Base-by-base conservation (phyloP, 2,113 vertebrate genomes). In the Microtus richardsoni region DNA sequence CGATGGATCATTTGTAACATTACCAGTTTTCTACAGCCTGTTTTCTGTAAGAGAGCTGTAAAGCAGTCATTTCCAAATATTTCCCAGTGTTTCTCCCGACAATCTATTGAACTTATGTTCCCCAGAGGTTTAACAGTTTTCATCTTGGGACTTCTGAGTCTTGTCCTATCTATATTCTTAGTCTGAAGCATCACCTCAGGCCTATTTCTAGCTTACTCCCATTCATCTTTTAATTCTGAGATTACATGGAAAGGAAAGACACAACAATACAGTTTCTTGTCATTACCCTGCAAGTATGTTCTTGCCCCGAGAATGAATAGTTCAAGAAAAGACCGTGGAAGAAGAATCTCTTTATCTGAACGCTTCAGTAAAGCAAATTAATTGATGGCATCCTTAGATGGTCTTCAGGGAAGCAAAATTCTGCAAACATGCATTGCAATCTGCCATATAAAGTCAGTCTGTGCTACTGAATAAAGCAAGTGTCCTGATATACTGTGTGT, bases 351-450 rank as follows among this genome's bases (percentile, higher is more conserved):
- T 86, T 85, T 49, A 82, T 93, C 14, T 28, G 36, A 7, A 88
- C 66, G 89, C 91, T 88, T 96, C 83, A 86, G 2, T 54, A 13
- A 41, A 79, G 41, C 41, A 96, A 74, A 44, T 87, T 82, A 91
- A 80, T 89, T 22, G 49, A 78, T 87, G 74, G 41, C 3, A 89
- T 78, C 78, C 82, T 14, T 26, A 84, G 62, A 88, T 64, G 77
- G 47, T 44, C 79, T 79, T 26, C 36, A 93, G 44, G 77, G 62
- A 41, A 83, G n/a, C 77, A 58, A 86, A 92, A 78, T 83, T 88
- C 30, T 95, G n/a, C 30, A 78, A 86, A 79, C 58, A 41, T 33
- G 22, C n/a, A 30, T 0, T 90, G 58, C 24, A 83, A 66, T 85
- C 6, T 39, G 74, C 22, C 26, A 17, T 21, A 2, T 79, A 62